These are phyloP conservation scores for Chironomus striatipennis DNA, from an alignment of 1,140 invertebrate species.

Conservation along the genomic window DNA sequence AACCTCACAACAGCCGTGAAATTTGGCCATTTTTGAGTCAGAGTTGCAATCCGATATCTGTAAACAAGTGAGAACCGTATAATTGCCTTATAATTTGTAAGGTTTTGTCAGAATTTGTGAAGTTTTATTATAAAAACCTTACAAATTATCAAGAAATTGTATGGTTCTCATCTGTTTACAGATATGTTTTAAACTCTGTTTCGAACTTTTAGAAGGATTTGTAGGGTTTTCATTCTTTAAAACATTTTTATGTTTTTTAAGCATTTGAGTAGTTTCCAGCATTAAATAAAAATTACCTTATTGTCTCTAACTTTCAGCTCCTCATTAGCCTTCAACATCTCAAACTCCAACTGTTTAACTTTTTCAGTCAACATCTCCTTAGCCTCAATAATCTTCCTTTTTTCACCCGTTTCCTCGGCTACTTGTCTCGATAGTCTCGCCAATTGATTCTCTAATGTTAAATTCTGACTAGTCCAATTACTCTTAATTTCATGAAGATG, in stretches of 20 bases:
- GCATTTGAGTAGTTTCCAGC: too few relatives aligned
- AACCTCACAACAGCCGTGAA: too few relatives aligned
- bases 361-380: constrained; percentile 54
- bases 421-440: constrained; percentile 65
- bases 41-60: too few relatives aligned
- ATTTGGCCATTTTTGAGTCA: too few relatives aligned
- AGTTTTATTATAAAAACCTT: too few relatives aligned
- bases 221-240: too few relatives aligned
- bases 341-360: constrained; percentile 54
- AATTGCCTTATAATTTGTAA: too few relatives aligned
- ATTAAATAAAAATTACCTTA: constrained; percentile 48
- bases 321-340: constrained; percentile 58
- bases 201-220: not conserved
- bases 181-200: too few relatives aligned
- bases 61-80: too few relatives aligned
- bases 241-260: too few relatives aligned
- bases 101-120: too few relatives aligned
- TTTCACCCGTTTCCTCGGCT: constrained; percentile 68
- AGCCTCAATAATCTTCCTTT: constrained; percentile 61
- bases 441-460: constrained; percentile 74
- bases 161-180: too few relatives aligned
- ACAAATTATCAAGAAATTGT: not conserved
- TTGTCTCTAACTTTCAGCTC: constrained; percentile 61
- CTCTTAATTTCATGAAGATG: constrained; percentile 81
- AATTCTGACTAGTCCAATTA: constrained; percentile 81